These are phyloP conservation scores for Corvus cornix DNA, from an alignment of 2,113 vertebrate species.

Conservation along the genomic window DNA sequence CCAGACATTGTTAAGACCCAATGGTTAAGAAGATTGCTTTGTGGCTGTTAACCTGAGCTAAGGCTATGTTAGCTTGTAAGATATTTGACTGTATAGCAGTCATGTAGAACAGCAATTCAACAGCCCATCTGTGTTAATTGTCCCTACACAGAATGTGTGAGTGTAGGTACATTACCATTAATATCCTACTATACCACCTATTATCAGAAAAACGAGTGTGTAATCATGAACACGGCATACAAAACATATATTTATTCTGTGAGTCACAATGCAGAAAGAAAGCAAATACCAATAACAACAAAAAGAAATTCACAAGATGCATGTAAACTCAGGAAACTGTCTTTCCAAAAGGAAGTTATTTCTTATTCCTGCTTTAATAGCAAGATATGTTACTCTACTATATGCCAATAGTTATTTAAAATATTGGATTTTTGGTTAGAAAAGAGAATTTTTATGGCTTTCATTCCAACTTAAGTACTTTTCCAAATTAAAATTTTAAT, in stretches of 20 bases:
- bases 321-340: neutral
- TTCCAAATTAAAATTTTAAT: neutral
- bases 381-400: neutral
- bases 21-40: neutral
- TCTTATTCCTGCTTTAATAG: neutral
- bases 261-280: neutral
- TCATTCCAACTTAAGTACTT: neutral
- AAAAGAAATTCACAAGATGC: neutral
- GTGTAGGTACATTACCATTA: neutral
- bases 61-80: neutral
- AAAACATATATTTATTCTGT: neutral
- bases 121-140: neutral
- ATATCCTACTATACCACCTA: neutral
- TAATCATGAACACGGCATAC: constrained; percentile 4
- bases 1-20: neutral
- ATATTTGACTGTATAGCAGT: neutral
- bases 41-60: neutral
- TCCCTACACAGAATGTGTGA: neutral
- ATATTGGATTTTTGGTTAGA: neutral
- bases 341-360: neutral
- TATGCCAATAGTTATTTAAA: neutral
- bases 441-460: neutral
- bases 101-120: neutral
- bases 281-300: neutral
- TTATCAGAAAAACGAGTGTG: neutral